Percentiles rank a stretch among this genome's conserved stretches.
These are phyloP conservation scores for Pristis pectinata DNA, from an alignment of 2,797 vertebrate species.

Conservation along the genomic window DNA sequence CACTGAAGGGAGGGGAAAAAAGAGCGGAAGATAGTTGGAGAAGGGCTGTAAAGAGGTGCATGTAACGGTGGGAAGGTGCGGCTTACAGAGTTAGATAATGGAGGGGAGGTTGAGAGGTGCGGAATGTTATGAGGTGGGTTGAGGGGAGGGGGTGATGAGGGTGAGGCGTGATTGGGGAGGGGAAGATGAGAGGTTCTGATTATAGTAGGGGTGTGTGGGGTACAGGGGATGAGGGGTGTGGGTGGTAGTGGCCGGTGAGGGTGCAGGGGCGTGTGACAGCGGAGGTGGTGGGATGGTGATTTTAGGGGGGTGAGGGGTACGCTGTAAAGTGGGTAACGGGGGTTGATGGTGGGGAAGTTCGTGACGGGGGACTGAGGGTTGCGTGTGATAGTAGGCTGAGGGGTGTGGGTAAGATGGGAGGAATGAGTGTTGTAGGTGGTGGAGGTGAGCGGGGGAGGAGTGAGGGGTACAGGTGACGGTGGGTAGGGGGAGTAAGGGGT, in stretches of 20 bases:
- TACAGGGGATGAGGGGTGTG: too few species aligned
- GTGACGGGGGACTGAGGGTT: too few species aligned
- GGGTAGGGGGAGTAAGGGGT: too few species aligned
- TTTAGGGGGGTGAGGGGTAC: too few species aligned
- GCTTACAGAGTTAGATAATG: not conserved
- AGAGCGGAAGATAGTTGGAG: not conserved
- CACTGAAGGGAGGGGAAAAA: not conserved
- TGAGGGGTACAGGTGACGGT: too few species aligned
- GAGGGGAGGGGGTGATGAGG: constrained; percentile 27
- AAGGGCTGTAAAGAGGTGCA: not conserved
- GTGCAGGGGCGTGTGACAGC: too few species aligned
- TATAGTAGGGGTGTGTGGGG: too few species aligned
- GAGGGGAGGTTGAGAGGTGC: constrained; percentile 43
- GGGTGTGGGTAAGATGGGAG: not conserved
- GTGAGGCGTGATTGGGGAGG: not conserved
- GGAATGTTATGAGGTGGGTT: constrained; percentile 32
- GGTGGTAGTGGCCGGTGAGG: not conserved
- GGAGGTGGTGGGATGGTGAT: too few species aligned
- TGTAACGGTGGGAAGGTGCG: not conserved
- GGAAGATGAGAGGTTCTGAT: too few species aligned
- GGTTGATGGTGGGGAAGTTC: too few species aligned
- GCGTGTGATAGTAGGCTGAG: too few species aligned
- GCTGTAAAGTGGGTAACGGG: too few species aligned
- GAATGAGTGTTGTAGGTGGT: not conserved
- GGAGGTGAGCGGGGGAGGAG: not conserved